Evolutionary conservation across 1,140 invertebrate species (phyloP).

Genomic region (Acromyrmex echinatior): DNA sequence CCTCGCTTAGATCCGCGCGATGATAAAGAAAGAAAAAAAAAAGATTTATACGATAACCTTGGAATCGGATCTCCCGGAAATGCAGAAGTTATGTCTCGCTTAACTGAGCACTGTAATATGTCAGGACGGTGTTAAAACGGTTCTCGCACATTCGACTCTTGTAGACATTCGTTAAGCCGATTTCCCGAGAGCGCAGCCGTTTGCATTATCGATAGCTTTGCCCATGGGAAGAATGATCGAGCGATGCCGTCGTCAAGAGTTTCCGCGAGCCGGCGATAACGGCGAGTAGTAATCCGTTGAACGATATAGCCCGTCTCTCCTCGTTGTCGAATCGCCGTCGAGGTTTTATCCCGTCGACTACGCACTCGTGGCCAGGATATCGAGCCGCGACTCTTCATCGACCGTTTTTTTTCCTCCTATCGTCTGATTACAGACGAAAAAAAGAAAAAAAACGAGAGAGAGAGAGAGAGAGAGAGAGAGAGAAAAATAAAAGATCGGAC

Average conservation of each 20-base stretch:
- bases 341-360: slow-evolving; percentile 42
- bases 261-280: slow-evolving; percentile 63
- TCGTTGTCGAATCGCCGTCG: slow-evolving; percentile 9
- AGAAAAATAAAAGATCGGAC: not conserved
- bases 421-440: slow-evolving; percentile 6
- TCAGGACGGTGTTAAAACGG: slow-evolving; percentile 63
- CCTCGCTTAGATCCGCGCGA: not conserved
- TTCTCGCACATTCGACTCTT: slow-evolving; percentile 55
- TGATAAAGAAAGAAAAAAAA: not conserved
- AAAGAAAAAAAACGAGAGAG: too few species aligned
- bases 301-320: slow-evolving; percentile 52
- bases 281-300: slow-evolving; percentile 66
- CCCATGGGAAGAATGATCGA: slow-evolving; percentile 65
- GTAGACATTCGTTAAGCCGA: slow-evolving; percentile 72
- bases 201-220: slow-evolving; percentile 70
- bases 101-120: slow-evolving; percentile 44
- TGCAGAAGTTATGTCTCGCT: slow-evolving; percentile 34
- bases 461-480: too few species aligned
- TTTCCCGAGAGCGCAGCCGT: slow-evolving; percentile 65
- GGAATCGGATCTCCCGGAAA: slow-evolving; percentile 23
- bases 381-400: slow-evolving; percentile 22
- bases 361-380: slow-evolving; percentile 35
- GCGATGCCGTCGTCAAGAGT: slow-evolving; percentile 53
- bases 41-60: slow-evolving; percentile 17
- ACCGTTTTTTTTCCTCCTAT: not conserved